Conservation (phyloP, 2,797 vertebrate genomes). For the Garrulus glandarius region DNA sequence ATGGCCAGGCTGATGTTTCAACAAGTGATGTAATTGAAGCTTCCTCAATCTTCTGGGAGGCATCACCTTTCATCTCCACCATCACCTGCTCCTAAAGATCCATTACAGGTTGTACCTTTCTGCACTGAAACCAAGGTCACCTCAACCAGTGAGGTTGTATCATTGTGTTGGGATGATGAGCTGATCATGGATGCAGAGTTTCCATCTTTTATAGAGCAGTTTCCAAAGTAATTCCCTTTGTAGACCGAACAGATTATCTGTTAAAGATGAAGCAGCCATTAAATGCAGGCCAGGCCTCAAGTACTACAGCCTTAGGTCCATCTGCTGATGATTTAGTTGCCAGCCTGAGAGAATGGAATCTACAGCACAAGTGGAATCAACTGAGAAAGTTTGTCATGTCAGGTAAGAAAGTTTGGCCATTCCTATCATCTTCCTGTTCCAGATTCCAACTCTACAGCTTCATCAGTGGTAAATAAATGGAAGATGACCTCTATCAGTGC, state of each 20-base stretch:
- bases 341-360: background rate
- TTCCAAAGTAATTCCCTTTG: conserved; percentile 38
- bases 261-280: conserved; percentile 26
- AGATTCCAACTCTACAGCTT: background rate
- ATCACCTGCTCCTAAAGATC: conserved; percentile 7
- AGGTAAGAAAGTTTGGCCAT: conserved; percentile 54
- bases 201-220: conserved; percentile 18
- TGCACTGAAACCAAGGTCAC: background rate
- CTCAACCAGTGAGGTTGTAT: background rate
- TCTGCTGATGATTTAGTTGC: background rate
- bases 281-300: background rate
- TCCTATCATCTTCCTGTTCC: background rate
- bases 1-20: background rate
- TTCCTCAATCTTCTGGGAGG: conserved; percentile 44
- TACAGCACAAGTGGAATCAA: background rate
- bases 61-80: background rate
- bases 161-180: background rate
- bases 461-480: background rate
- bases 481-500: background rate
- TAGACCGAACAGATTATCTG: conserved; percentile 1
- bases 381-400: conserved; percentile 41
- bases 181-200: background rate
- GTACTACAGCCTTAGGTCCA: background rate
- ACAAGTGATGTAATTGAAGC: background rate
- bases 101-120: background rate